Evolutionary conservation across 35 echinoderm and acorn worm species (phyloP).

Genomic region (Lytechinus pictus): DNA sequence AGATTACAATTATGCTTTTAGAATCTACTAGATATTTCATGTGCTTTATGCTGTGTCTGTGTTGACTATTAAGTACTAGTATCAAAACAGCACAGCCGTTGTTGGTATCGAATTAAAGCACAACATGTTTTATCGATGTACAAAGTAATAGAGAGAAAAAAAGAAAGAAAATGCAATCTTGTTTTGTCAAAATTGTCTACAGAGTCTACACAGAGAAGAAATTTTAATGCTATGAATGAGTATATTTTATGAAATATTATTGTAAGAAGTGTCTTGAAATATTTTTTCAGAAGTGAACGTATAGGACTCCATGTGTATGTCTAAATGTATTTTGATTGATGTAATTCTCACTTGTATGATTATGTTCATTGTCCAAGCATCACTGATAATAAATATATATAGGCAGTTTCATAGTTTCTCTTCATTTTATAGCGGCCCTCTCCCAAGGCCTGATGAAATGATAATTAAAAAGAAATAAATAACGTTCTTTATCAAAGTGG

Average conservation of each 20-base stretch:
- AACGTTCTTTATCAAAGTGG: too few relatives aligned
- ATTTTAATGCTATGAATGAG: conserved; percentile 1
- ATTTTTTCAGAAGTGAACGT: background rate
- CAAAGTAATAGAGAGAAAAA: background rate
- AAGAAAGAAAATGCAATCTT: background rate
- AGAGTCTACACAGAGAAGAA: conserved; percentile 6
- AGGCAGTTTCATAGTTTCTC: too few relatives aligned
- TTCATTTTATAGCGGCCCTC: too few relatives aligned
- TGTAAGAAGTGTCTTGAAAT: conserved; percentile 39
- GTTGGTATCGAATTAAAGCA: background rate
- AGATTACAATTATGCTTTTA: background rate
- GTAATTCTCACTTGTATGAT: background rate
- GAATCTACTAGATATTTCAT: conserved; percentile 6
- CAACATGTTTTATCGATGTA: background rate
- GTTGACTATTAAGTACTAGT: conserved; percentile 13
- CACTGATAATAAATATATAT: too few relatives aligned
- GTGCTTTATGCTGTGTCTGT: background rate
- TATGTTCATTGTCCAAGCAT: background rate
- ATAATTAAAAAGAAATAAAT: too few relatives aligned
- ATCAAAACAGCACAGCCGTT: background rate
- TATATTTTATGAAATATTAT: conserved; percentile 42
- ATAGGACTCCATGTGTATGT: background rate
- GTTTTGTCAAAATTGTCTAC: conserved; percentile 19
- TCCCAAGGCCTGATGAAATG: too few relatives aligned
- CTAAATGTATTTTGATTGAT: background rate